phyloP scores from a whole-genome alignment of 2,888 invertebrate species.

The Caenorhabditis uteleia region DNA sequence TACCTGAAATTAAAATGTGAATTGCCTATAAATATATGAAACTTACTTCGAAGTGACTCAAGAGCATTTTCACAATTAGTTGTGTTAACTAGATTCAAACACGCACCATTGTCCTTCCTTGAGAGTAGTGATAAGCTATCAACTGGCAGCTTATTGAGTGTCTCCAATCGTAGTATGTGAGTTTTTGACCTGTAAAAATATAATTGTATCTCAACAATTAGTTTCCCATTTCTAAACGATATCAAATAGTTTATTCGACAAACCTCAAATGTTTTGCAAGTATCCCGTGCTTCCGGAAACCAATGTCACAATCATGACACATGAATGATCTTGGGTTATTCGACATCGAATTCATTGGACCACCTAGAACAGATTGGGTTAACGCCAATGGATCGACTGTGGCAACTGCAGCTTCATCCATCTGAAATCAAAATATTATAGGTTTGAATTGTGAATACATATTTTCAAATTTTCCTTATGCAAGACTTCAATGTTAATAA shows the following conservation, averaged over 20 bases:
- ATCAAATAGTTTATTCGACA: too few species aligned
- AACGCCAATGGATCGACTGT: conserved; percentile 41
- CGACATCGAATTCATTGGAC: conserved; percentile 11
- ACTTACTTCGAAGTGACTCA: conserved; percentile 47
- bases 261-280: conserved; percentile 85
- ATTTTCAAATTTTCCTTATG: neutral
- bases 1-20: too few species aligned
- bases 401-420: conserved; percentile 41
- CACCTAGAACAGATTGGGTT: conserved; percentile 48
- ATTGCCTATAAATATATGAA: neutral
- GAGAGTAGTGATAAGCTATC: conserved; percentile 91
- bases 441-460: too few species aligned
- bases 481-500: too few species aligned
- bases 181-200: conserved; percentile 66
- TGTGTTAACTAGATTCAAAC: conserved; percentile 92
- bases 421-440: too few species aligned
- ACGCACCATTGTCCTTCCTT: conserved; percentile 76
- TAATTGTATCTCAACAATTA: neutral
- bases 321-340: conserved; percentile 90
- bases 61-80: conserved; percentile 91
- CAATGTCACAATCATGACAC: conserved; percentile 92
- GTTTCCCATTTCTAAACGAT: too few species aligned
- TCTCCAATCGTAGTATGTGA: conserved; percentile 73
- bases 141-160: conserved; percentile 85
- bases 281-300: conserved; percentile 91